Evolutionary conservation across 2,888 invertebrate genomes (phyloP), one percentile per base, ranked within the genome.

Genomic region (Julus scandinavius): DNA sequence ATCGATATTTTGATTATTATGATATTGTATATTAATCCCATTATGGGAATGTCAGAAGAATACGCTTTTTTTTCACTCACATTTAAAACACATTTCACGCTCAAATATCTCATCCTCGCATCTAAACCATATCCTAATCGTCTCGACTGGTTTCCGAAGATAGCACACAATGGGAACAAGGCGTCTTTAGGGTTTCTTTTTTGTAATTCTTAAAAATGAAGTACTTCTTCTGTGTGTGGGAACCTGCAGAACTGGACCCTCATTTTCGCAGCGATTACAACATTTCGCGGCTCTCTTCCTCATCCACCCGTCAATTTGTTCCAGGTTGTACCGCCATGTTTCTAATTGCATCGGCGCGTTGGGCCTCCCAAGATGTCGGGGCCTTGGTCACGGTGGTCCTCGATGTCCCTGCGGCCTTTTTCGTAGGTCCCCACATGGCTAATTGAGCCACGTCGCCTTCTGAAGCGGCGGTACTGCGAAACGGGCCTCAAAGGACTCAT

Each of bases 361-460:
- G 80, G 80, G 80, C 80, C 80, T 80, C 80, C 80, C 80, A 80
- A 80, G 80, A 29, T 29, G 80, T 29, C 80, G 9, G 11, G 41
- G 20, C 11, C 29, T 72, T 72, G 72, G 72, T 72, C 72, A 72
- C 80, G 80, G 80, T 80, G 80, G 80, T 20, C 80, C 20, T 72
- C 7, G 5, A 7, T 20, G 11, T 20, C 20, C 72, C 72, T 20
- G 72, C 20, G 72, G 72, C 72, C 72, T 29, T 72, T 2, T 72
- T 72, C 29, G 29, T 29, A n/a, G 80, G 38, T 80, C 80, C 80
- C 80, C 80, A 80, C 80, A 80, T 80, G 80, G 80, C 80, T 80
- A 80, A 80, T 80, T 80, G 80, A 80, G 13, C 80, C 38, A 80
- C 80, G 13, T 63, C 80, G 11, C 38, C 29, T 38, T 38, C 80